Conservation (phyloP, 1,140 invertebrate species). For the Brachionus rubens region DNA sequence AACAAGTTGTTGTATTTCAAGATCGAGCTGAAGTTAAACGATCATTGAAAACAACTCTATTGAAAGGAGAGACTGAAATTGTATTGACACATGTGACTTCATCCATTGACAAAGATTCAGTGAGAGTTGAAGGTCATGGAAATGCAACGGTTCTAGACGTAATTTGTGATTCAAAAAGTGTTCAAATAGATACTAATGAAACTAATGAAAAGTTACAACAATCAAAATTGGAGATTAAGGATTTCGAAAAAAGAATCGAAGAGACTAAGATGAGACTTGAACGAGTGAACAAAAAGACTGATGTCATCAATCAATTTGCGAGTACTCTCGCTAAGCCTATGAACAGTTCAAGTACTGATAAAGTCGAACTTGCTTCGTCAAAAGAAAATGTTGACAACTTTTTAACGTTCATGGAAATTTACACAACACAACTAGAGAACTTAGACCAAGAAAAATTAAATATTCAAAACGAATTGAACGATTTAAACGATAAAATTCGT, state of each 20-base stretch:
- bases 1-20: conserved; percentile 28
- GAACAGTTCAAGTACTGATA: background rate
- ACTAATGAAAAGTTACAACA: conserved; percentile 14
- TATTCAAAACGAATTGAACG: background rate
- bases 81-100: background rate
- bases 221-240: background rate
- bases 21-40: conserved; percentile 24
- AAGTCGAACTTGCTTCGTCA: background rate
- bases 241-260: conserved; percentile 1
- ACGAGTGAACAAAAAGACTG: background rate
- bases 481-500: background rate
- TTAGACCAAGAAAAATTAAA: background rate
- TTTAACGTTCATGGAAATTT: conserved; percentile 27
- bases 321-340: background rate
- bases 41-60: background rate
- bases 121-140: conserved; percentile 12
- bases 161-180: conserved; percentile 4
- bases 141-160: conserved; percentile 26
- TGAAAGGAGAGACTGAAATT: conserved; percentile 25
- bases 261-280: background rate
- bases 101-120: conserved; percentile 36
- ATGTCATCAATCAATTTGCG: conserved; percentile 31
- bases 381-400: conserved; percentile 36
- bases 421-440: background rate
- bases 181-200: background rate